Percentiles rank a stretch among this genome's conserved stretches.
Conservation (phyloP, 2,888 invertebrate genomes). For the Portevinia maculata region DNA sequence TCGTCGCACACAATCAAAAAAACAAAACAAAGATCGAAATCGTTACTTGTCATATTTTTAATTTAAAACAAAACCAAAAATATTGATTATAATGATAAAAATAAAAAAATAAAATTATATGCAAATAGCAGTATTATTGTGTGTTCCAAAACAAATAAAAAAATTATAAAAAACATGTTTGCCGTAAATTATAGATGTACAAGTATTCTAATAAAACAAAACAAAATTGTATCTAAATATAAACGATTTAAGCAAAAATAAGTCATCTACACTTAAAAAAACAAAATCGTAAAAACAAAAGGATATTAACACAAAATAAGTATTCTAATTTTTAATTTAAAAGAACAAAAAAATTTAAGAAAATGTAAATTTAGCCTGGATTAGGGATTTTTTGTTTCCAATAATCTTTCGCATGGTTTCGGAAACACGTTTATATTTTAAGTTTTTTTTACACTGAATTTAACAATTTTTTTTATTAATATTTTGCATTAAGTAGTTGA, state of each 20-base stretch:
- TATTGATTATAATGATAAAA: conserved; percentile 27
- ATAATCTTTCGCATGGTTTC: conserved; percentile 63
- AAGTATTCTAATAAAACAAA: conserved; percentile 69
- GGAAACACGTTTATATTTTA: conserved; percentile 26
- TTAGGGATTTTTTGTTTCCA: conserved; percentile 45
- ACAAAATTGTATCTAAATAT: conserved; percentile 62
- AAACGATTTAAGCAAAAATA: conserved; percentile 53
- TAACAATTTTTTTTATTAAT: conserved; percentile 19
- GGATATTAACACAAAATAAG: conserved; percentile 58
- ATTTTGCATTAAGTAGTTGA: conserved; percentile 23
- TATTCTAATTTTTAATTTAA: conserved; percentile 65
- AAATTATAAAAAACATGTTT: conserved; percentile 57
- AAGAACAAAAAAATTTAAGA: conserved; percentile 19
- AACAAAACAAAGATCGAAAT: conserved; percentile 39
- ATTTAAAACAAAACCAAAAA: conserved; percentile 59
- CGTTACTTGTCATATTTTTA: conserved; percentile 62
- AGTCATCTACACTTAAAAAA: conserved; percentile 64
- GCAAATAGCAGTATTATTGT: conserved; percentile 74
- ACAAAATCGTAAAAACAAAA: conserved; percentile 50
- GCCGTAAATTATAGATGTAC: conserved; percentile 72
- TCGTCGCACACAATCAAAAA: conserved; percentile 58
- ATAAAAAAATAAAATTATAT: conserved; percentile 60
- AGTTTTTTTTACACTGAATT: conserved; percentile 2
- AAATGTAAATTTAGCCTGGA: conserved; percentile 31
- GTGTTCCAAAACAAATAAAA: conserved; percentile 67